phyloP scores from a whole-genome alignment of 92 coral and sea anemone species.

The Meandrina meandrites region DNA sequence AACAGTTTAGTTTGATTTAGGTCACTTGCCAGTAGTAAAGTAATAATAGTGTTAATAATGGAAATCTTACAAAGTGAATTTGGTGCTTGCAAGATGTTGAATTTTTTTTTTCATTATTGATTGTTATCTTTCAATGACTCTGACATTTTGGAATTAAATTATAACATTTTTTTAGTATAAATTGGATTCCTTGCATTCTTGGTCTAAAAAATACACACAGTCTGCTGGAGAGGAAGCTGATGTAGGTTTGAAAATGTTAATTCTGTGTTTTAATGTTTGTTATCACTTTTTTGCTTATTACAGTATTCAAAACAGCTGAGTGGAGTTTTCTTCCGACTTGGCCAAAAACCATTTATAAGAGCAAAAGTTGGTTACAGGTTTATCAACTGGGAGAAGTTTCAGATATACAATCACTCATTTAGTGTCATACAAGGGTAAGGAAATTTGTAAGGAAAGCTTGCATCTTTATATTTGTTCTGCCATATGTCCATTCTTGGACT shows the following conservation, averaged over 20 bases:
- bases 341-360: constrained; percentile 56
- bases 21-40: too few relatives aligned
- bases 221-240: neutral
- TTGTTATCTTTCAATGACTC: too few relatives aligned
- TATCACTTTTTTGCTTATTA: neutral
- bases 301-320: constrained; percentile 60
- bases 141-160: too few relatives aligned
- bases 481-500: neutral
- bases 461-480: neutral
- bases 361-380: constrained; percentile 52
- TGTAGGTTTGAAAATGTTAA: neutral
- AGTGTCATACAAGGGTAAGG: constrained; percentile 33
- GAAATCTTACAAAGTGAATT: too few relatives aligned
- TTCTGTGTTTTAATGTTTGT: neutral
- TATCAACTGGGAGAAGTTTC: constrained; percentile 21
- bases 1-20: too few relatives aligned
- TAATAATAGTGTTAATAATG: neutral
- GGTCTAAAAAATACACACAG: too few relatives aligned
- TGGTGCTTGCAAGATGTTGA: too few relatives aligned
- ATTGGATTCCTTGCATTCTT: too few relatives aligned
- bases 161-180: too few relatives aligned
- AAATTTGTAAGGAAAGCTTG: neutral
- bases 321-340: constrained; percentile 48
- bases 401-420: constrained; percentile 38
- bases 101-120: too few relatives aligned